Percentiles rank a stretch among this genome's conserved stretches.
Conservation (phyloP, 2,888 invertebrate genomes). For the Tachystola acroxantha region DNA sequence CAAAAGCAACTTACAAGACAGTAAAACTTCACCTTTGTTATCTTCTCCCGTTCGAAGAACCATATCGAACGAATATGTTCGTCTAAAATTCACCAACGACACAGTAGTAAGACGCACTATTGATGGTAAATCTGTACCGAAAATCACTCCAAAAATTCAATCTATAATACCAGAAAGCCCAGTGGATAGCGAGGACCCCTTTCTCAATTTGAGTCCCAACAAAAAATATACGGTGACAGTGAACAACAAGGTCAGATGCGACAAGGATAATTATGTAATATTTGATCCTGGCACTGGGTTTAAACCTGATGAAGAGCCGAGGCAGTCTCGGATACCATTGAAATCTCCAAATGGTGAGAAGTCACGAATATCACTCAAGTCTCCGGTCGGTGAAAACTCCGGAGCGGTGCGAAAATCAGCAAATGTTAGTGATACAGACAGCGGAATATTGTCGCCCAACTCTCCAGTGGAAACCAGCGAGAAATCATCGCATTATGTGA, state of each 20-base stretch:
- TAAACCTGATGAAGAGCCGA: constrained; percentile 40
- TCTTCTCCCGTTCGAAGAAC: constrained; percentile 64
- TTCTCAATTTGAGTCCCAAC: constrained; percentile 68
- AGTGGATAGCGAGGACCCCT: constrained; percentile 67
- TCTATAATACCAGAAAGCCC: constrained; percentile 75
- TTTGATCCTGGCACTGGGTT: constrained; percentile 73
- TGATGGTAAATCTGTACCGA: constrained; percentile 65
- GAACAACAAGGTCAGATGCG: constrained; percentile 71
- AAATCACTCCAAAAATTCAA: constrained; percentile 71
- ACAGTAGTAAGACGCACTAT: constrained; percentile 63
- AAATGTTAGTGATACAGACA: constrained; percentile 80
- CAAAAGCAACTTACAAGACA: constrained; percentile 43
- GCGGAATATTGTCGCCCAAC: constrained; percentile 81
- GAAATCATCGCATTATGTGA: constrained; percentile 53
- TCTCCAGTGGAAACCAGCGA: constrained; percentile 77
- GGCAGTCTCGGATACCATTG: constrained; percentile 42
- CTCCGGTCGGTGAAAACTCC: constrained; percentile 51
- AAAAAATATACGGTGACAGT: constrained; percentile 75
- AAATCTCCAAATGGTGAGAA: constrained; percentile 51
- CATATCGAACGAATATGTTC: constrained; percentile 73
- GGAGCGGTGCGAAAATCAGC: constrained; percentile 49
- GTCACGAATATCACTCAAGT: constrained; percentile 53
- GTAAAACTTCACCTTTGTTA: constrained; percentile 53
- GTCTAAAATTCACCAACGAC: constrained; percentile 63
- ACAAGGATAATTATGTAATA: constrained; percentile 74